Percentiles rank a stretch among this genome's conserved stretches.
Conservation (phyloP, 1,140 invertebrate species). For the Armadillidium nasatum region DNA sequence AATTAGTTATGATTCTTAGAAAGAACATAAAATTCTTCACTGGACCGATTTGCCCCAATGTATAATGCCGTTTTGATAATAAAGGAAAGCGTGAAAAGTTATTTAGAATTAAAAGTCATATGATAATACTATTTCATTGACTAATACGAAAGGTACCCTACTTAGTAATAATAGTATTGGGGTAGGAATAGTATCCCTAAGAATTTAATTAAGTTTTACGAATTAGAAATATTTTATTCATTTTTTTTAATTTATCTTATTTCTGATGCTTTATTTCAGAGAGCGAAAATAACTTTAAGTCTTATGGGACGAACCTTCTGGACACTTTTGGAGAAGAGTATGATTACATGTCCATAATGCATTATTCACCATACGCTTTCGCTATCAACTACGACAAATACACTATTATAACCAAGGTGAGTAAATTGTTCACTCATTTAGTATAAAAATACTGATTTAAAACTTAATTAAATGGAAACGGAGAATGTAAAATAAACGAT, state of each 20-base stretch:
- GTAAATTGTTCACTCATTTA: slow-evolving; percentile 9
- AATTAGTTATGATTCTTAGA: too few relatives aligned
- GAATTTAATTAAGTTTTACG: neutral
- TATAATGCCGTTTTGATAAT: too few relatives aligned
- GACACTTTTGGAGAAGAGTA: slow-evolving; percentile 53
- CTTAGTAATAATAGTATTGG: too few relatives aligned
- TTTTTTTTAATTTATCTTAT: neutral
- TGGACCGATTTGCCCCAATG: too few relatives aligned
- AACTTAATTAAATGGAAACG: neutral
- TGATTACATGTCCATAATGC: slow-evolving; percentile 58
- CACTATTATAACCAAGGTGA: slow-evolving; percentile 55
- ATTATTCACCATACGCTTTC: slow-evolving; percentile 56
- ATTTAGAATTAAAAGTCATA: too few relatives aligned
- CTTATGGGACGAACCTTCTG: slow-evolving; percentile 48
- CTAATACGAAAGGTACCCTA: too few relatives aligned
- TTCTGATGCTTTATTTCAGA: slow-evolving; percentile 30
- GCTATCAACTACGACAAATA: slow-evolving; percentile 48
- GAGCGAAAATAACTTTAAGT: slow-evolving; percentile 53
- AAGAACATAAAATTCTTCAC: too few relatives aligned
- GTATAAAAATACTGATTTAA: neutral
- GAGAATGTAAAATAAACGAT: neutral
- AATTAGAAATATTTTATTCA: neutral
- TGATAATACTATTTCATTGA: too few relatives aligned
- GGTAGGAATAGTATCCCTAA: neutral
- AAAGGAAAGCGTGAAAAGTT: too few relatives aligned